Evolutionary conservation across 2,797 vertebrate species (phyloP).

Genomic region (Apodemus agrarius): DNA sequence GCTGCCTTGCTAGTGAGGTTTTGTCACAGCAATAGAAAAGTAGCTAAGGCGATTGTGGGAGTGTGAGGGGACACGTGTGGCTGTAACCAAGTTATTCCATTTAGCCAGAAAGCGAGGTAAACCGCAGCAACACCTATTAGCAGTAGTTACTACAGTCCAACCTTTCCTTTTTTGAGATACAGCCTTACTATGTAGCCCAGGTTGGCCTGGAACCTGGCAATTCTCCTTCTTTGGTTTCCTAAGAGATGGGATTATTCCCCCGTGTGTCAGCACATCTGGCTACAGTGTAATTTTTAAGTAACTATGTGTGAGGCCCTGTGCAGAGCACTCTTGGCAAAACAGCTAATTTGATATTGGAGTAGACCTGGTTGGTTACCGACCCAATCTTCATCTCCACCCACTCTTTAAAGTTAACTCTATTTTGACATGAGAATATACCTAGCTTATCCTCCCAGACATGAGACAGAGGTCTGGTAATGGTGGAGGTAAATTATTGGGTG

Average conservation of each 20-base stretch:
- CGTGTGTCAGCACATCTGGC: not conserved
- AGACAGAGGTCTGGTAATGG: not conserved
- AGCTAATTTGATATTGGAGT: slow-evolving; percentile 38
- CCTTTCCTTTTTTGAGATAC: not conserved
- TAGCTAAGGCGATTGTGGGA: not conserved
- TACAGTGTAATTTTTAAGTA: not conserved
- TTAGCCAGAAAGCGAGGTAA: not conserved
- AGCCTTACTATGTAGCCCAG: not conserved
- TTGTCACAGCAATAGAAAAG: not conserved
- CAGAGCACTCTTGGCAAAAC: slow-evolving; percentile 46
- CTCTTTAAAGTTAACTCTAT: slow-evolving; percentile 5
- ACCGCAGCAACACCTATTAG: not conserved
- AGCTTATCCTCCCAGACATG: not conserved
- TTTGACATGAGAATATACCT: not conserved
- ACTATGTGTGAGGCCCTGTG: not conserved
- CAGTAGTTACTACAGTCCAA: not conserved
- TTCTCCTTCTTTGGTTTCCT: not conserved
- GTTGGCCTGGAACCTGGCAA: not conserved
- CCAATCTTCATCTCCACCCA: not conserved
- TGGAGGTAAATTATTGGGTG: not conserved
- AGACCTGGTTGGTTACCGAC: not conserved
- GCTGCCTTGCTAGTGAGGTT: not conserved
- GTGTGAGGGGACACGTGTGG: not conserved
- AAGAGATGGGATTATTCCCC: not conserved
- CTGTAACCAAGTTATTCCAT: slow-evolving; percentile 14